Conservation (phyloP, 2,888 invertebrate genomes). For the Noctua pronuba region DNA sequence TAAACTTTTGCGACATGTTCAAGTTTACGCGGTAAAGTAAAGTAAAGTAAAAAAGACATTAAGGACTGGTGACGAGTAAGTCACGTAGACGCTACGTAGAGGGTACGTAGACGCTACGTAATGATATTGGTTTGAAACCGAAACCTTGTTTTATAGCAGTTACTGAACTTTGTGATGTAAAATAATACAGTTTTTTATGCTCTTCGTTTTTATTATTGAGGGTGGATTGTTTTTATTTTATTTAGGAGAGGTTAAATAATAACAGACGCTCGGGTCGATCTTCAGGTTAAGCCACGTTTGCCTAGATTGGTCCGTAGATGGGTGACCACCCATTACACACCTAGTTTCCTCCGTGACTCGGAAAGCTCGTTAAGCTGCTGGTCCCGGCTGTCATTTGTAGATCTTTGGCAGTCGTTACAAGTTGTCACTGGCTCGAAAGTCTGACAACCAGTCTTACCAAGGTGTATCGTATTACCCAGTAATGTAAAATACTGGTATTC, state of each 20-base stretch:
- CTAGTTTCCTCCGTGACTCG: not conserved
- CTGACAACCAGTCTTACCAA: not conserved
- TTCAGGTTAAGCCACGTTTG: not conserved
- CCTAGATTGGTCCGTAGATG: not conserved
- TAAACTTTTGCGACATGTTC: constrained; percentile 43
- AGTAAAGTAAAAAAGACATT: constrained; percentile 50
- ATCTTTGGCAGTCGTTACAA: not conserved
- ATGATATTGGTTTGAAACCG: constrained; percentile 46
- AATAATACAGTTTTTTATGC: constrained; percentile 23
- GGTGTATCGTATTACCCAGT: not conserved
- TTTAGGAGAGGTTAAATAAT: not conserved
- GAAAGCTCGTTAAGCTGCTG: not conserved
- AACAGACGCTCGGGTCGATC: not conserved
- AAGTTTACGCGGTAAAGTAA: constrained; percentile 39
- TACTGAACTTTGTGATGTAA: constrained; percentile 25
- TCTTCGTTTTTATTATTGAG: constrained; percentile 7
- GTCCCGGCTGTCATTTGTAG: not conserved
- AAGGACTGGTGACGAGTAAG: constrained; percentile 28
- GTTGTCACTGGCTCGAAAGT: not conserved
- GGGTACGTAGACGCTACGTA: constrained; percentile 33
- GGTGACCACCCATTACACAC: not conserved
- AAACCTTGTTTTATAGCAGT: constrained; percentile 47
- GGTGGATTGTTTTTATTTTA: not conserved
- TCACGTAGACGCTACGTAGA: constrained; percentile 37
- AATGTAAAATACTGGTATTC: not conserved